Conservation (phyloP, 2,888 invertebrate genomes). For the Lingula anatina region DNA sequence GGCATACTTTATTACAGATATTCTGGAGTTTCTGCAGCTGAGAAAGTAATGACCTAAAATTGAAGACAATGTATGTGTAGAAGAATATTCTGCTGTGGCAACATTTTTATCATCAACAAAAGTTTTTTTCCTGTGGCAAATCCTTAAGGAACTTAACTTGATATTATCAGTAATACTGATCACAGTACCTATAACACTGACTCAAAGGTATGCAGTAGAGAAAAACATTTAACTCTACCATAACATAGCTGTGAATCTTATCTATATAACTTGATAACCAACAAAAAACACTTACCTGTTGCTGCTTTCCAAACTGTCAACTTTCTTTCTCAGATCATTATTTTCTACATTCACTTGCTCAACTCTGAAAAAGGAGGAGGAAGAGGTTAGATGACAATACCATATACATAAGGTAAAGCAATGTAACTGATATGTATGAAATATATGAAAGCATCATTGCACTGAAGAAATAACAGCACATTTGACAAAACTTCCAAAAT, state of each 20-base stretch:
- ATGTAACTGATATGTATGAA: not conserved
- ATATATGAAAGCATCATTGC: not conserved
- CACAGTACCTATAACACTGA: too few relatives aligned
- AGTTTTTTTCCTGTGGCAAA: too few relatives aligned
- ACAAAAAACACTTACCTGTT: slow-evolving; percentile 28
- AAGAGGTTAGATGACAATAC: not conserved
- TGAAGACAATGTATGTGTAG: slow-evolving; percentile 1
- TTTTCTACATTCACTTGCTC: slow-evolving; percentile 50
- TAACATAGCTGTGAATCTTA: too few relatives aligned
- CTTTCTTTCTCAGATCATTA: slow-evolving; percentile 46
- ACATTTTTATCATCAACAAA: too few relatives aligned
- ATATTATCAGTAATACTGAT: too few relatives aligned
- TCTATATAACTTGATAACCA: too few relatives aligned
- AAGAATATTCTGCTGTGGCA: too few relatives aligned
- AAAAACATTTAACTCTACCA: too few relatives aligned
- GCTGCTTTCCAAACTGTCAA: slow-evolving; percentile 48
- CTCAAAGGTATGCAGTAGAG: too few relatives aligned
- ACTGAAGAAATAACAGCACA: too few relatives aligned
- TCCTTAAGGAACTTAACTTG: too few relatives aligned
- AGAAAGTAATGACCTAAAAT: slow-evolving; percentile 34
- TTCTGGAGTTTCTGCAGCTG: slow-evolving; percentile 51
- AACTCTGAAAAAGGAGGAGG: slow-evolving; percentile 29
- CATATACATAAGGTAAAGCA: not conserved
- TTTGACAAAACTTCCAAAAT: too few relatives aligned
- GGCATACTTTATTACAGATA: slow-evolving; percentile 38